Evolutionary conservation across 1,140 invertebrate genomes (phyloP).

Genomic region (Caenorhabditis elegans): WBcel235 BX284605.5:5111501-5112000

Average conservation of each 20-base stretch:
- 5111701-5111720: background rate
- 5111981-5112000: no score
- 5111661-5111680: background rate
- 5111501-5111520: no score
- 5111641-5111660: constrained; percentile 18
- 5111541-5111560: no score
- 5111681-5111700: background rate
- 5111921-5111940: background rate
- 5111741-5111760: background rate
- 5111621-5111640: constrained; percentile 10
- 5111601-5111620: background rate
- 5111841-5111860: constrained; percentile 12
- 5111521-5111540: no score
- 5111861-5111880: constrained; percentile 1
- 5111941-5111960: background rate
- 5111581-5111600: no score
- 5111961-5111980: no score
- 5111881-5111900: background rate
- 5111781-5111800: background rate
- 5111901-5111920: background rate
- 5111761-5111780: constrained; percentile 2
- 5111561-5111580: no score
- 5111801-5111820: constrained; percentile 1
- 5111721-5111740: background rate
- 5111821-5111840: constrained; percentile 14